Percentiles rank a stretch among this genome's conserved stretches.
Conservation (phyloP, 2,113 vertebrate genomes). For the Lucifuga dentata region DNA sequence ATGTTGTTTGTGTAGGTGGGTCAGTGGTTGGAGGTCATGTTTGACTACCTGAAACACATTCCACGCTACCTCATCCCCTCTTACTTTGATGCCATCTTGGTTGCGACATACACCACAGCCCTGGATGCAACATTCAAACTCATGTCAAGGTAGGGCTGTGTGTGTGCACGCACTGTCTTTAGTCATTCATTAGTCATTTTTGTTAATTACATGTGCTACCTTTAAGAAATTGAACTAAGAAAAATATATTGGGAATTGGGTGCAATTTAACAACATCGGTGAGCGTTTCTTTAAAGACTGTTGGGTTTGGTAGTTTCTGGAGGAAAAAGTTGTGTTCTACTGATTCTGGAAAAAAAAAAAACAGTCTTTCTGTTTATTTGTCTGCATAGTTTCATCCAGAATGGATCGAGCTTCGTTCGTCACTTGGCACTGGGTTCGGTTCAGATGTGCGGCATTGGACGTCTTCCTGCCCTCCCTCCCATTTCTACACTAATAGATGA, state of each 20-base stretch:
- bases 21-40: slow-evolving; percentile 93
- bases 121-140: slow-evolving; percentile 88
- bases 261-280: no score
- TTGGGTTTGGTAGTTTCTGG: no score
- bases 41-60: slow-evolving; percentile 91
- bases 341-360: no score
- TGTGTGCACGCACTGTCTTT: no score
- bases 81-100: slow-evolving; percentile 95
- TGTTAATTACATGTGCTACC: no score
- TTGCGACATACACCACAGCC: slow-evolving; percentile 90
- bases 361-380: not conserved
- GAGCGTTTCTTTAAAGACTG: no score
- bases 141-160: slow-evolving; percentile 90
- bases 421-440: slow-evolving; percentile 93
- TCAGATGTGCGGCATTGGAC: slow-evolving; percentile 93
- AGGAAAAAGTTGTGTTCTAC: no score
- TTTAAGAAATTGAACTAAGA: no score
- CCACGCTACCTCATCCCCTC: slow-evolving; percentile 96
- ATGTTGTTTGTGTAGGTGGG: slow-evolving; percentile 85
- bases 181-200: no score
- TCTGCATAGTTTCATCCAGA: slow-evolving; percentile 89
- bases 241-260: no score
- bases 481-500: slow-evolving; percentile 85
- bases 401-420: slow-evolving; percentile 92
- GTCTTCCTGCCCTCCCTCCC: slow-evolving; percentile 84